Evolutionary conservation across 2,113 vertebrate species (phyloP).

Genomic region (Turnix velox): DNA sequence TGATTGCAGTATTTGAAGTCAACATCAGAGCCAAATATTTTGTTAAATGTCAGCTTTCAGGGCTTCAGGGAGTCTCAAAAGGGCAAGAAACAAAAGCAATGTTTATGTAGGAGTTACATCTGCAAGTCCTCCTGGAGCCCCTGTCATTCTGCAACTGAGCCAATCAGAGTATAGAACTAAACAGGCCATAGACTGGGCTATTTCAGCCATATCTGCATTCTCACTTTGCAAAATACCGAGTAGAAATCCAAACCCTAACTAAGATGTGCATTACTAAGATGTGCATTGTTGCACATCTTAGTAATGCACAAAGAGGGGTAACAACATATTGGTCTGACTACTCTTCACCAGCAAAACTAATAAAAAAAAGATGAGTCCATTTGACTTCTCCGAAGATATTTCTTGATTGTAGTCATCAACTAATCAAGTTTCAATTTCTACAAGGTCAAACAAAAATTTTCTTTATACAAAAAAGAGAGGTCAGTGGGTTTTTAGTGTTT

Average conservation of each 20-base stretch:
- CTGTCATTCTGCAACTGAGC: neutral
- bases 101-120: neutral
- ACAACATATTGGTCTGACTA: neutral
- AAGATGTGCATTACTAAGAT: neutral
- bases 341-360: neutral
- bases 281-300: too few relatives aligned
- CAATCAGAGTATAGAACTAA: neutral
- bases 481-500: neutral
- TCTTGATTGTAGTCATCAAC: neutral
- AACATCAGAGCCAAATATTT: neutral
- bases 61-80: neutral
- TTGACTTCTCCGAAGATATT: constrained; percentile 3
- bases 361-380: constrained; percentile 5
- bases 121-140: neutral
- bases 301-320: neutral
- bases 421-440: constrained; percentile 10
- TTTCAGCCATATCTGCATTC: neutral
- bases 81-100: neutral
- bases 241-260: neutral
- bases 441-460: neutral
- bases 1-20: neutral
- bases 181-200: rapidly evolving
- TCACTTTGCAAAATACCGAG: neutral
- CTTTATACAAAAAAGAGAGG: neutral
- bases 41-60: neutral